Percentiles rank a stretch among this genome's conserved stretches.
phyloP scores from a whole-genome alignment of 2,113 vertebrate species.

The Thalassarche chlororhynchos region DNA sequence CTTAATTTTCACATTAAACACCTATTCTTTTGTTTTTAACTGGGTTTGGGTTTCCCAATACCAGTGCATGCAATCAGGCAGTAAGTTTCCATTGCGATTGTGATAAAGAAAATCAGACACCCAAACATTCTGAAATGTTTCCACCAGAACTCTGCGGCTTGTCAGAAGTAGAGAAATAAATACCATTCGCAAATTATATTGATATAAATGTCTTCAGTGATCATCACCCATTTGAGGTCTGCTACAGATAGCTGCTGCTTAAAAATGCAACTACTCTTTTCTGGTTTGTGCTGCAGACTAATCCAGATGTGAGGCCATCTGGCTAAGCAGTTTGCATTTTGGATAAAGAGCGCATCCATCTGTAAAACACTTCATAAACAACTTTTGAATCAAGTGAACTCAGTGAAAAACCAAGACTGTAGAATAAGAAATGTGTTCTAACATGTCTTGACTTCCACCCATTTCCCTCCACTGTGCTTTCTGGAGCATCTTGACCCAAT shows the following conservation, averaged over 20 bases:
- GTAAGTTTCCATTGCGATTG: constrained; percentile 24
- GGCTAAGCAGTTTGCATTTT: constrained; percentile 30
- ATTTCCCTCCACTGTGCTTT: neutral
- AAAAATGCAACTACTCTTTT: constrained; percentile 10
- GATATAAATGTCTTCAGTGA: neutral
- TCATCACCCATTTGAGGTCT: neutral
- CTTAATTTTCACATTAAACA: constrained; percentile 13
- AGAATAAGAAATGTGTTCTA: neutral
- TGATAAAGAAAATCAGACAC: constrained; percentile 31
- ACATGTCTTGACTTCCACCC: neutral
- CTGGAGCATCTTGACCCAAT: neutral
- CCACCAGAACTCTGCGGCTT: neutral
- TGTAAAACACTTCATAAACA: constrained; percentile 33
- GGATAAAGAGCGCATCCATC: neutral
- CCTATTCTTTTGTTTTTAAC: neutral
- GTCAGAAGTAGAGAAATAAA: constrained; percentile 28
- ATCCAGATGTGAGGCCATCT: constrained; percentile 61
- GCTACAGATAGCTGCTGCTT: neutral
- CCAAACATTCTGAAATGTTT: constrained; percentile 16
- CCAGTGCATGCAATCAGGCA: constrained; percentile 10
- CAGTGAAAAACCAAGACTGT: neutral
- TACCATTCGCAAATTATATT: neutral
- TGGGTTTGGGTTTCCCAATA: neutral
- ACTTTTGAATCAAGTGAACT: neutral
- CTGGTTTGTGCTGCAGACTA: neutral